phyloP scores from a whole-genome alignment of 2,797 vertebrate species.

The Neomorphus geoffroyi region DNA sequence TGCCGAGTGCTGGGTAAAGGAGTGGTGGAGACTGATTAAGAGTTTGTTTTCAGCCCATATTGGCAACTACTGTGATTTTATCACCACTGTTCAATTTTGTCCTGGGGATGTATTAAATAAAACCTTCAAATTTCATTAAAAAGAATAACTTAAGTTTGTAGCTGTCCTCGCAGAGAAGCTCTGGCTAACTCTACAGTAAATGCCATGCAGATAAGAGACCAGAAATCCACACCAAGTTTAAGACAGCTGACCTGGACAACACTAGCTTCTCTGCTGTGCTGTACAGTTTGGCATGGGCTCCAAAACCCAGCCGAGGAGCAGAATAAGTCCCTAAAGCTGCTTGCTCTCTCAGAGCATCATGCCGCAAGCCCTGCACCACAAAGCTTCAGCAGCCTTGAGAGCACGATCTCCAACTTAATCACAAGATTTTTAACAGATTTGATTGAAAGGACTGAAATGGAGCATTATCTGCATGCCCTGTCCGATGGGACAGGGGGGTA shows the following conservation, averaged over 20 bases:
- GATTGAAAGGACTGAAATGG: background rate
- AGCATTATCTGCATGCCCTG: background rate
- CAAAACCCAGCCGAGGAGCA: background rate
- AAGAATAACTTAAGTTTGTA: background rate
- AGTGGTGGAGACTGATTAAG: background rate
- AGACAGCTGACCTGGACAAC: background rate
- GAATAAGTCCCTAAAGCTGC: background rate
- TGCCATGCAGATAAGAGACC: background rate
- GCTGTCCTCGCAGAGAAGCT: background rate
- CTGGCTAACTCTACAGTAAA: background rate
- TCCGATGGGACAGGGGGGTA: background rate
- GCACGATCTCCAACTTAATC: no score
- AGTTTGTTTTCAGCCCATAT: background rate
- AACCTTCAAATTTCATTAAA: background rate
- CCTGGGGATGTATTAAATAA: background rate
- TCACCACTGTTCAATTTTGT: background rate
- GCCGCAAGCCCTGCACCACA: background rate
- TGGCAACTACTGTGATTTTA: background rate
- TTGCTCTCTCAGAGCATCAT: background rate
- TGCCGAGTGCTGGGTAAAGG: slow-evolving; percentile 11
- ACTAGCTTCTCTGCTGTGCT: background rate
- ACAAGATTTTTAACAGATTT: background rate
- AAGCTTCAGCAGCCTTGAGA: background rate
- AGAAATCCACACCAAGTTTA: background rate
- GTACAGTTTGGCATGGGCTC: background rate